Base-by-base conservation (phyloP, 2,113 vertebrate genomes). In the Peromyscus leucopus region DNA sequence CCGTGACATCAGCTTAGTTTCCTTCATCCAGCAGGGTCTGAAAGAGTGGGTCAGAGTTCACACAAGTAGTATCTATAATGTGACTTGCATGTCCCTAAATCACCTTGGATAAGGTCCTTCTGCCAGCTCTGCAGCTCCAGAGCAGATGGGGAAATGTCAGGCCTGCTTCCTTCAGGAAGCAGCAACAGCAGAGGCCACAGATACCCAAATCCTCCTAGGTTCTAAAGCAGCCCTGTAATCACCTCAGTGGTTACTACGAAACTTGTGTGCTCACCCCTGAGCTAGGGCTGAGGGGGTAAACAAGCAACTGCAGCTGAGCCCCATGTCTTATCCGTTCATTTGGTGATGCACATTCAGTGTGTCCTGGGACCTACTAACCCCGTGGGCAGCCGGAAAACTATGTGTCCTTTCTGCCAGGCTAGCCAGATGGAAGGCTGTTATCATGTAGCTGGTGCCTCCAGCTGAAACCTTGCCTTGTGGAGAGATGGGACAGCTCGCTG, bases 381-480 rank as follows among this genome's bases (percentile, higher is more conserved):
- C 7, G 0, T 19, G 6, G 16, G 11, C 36, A 16, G 3, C 55
- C 7, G 13, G 11, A 46, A 33, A 42, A 15, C 16, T 46, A 21
- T 46, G 21, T 9, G 13, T 13, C 7, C 59, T 19, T 80, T 42
- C 55, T 67, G 42, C 42, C 28, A 3, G 83, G 28, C 39, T 46
- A 46, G 82, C 59, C 82, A 85, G 22, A 16, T 63, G 17, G 26
- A 46, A 67, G 61, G 63, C 10, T 33, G 16, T 10, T 8, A 42
- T 9, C 3, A 17, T 0, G 17, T 48, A 15, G 17, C 42, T 86
- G 84, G 61, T 48, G 19, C 42, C 31, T 79, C 83, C 39, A 42
- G 16, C 1, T 67, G 83, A 46, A 86, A 6, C 63, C 28, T 86
- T 86, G 67, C 83, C 28, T 10, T 69, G 84, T 13, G 31, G 42